Percentiles rank a stretch among this genome's conserved stretches.
Evolutionary conservation across 2,888 invertebrate species (phyloP).

Genomic region (Odontocolon sp.): DNA sequence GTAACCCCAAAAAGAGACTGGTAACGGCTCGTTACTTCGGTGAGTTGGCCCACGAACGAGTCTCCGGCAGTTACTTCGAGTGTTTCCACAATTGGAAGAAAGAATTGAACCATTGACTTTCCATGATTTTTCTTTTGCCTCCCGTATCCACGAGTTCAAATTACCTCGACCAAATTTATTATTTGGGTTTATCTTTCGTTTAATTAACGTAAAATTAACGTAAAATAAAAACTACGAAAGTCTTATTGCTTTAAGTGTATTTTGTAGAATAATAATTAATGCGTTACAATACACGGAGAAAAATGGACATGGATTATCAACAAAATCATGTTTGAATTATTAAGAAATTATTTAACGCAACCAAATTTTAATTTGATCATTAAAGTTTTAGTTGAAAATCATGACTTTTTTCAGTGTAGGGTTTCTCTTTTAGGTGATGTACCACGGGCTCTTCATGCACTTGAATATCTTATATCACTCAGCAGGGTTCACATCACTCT

Average conservation of each 20-base stretch:
- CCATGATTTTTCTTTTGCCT: background rate
- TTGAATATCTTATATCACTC: background rate
- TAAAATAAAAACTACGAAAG: constrained; percentile 49
- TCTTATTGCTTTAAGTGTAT: background rate
- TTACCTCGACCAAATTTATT: background rate
- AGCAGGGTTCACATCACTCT: too few relatives aligned
- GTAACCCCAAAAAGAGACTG: constrained; percentile 69
- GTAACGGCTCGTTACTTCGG: constrained; percentile 74
- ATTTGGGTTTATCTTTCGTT: too few relatives aligned
- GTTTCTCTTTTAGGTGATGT: constrained; percentile 25
- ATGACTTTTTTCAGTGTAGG: too few relatives aligned
- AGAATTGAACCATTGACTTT: constrained; percentile 23
- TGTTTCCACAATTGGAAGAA: constrained; percentile 38
- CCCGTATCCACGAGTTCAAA: background rate
- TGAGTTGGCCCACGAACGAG: constrained; percentile 65
- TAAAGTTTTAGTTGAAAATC: too few relatives aligned
- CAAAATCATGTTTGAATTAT: too few relatives aligned
- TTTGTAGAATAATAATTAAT: constrained; percentile 37
- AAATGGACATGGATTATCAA: too few relatives aligned
- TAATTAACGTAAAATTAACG: too few relatives aligned
- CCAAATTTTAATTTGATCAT: too few relatives aligned
- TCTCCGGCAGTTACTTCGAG: constrained; percentile 65
- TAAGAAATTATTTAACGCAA: too few relatives aligned
- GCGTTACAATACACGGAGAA: constrained; percentile 47
- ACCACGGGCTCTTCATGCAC: background rate